Conservation (phyloP, 2,888 invertebrate species). For the Sinhomidia bicolor region DNA sequence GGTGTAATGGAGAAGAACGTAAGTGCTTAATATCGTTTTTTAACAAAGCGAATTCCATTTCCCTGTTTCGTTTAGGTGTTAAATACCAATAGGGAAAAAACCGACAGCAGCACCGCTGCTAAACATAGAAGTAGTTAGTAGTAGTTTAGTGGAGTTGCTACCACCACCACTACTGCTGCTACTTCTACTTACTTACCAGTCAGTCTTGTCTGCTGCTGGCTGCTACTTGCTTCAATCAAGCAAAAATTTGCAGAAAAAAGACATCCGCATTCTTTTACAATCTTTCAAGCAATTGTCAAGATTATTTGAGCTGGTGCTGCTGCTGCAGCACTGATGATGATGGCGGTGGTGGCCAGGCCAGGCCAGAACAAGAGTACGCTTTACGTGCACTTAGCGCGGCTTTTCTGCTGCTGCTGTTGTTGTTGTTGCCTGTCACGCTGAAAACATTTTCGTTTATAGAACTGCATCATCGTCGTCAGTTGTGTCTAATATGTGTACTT, state of each 20-base stretch:
- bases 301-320: neutral
- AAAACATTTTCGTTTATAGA: neutral
- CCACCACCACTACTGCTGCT: too few species aligned
- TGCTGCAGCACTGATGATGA: too few species aligned
- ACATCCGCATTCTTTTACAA: slow-evolving; percentile 73
- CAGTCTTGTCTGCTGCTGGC: neutral
- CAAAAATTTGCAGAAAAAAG: slow-evolving; percentile 70
- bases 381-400: too few species aligned
- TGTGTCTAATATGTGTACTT: neutral
- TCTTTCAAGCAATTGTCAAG: slow-evolving; percentile 39
- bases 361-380: too few species aligned
- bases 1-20: neutral
- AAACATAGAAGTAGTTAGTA: neutral
- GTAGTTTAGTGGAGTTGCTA: neutral
- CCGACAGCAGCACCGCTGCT: neutral
- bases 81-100: neutral
- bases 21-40: neutral
- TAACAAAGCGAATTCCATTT: neutral
- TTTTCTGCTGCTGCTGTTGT: neutral
- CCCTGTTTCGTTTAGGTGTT: neutral
- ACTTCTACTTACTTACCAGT: too few species aligned
- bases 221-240: neutral
- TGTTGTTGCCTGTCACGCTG: neutral
- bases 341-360: too few species aligned
- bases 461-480: too few species aligned